Percentiles rank a stretch among this genome's conserved stretches.
Evolutionary conservation across 2,888 invertebrate genomes (phyloP).

Genomic region (Sesia apiformis): DNA sequence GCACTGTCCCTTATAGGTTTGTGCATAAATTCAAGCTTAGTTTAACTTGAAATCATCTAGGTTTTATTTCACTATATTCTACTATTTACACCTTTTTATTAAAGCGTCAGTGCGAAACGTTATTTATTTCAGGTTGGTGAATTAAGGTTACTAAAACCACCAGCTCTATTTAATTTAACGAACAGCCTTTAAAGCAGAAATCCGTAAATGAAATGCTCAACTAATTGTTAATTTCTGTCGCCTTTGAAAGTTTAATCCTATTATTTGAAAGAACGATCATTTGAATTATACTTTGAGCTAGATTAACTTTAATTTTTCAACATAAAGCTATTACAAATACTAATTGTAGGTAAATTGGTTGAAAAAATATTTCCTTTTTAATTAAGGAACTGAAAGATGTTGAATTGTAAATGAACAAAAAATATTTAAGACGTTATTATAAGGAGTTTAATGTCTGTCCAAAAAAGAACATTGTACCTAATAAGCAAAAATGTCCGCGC

Average conservation of each 20-base stretch:
- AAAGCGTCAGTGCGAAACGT: not conserved
- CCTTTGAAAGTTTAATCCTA: not conserved
- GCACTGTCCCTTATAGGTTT: constrained; percentile 48
- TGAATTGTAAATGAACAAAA: no score
- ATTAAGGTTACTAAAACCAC: not conserved
- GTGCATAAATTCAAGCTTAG: constrained; percentile 26
- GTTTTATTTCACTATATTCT: not conserved
- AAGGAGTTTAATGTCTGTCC: no score
- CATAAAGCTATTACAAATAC: no score
- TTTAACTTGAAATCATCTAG: not conserved
- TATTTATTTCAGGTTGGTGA: not conserved
- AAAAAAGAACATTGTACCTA: no score
- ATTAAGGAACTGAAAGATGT: no score
- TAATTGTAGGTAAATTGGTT: no score
- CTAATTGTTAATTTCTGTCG: not conserved
- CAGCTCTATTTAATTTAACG: not conserved
- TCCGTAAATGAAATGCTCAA: not conserved
- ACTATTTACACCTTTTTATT: not conserved
- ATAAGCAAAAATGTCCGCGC: no score
- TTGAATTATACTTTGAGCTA: no score
- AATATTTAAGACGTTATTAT: no score
- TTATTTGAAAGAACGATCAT: not conserved
- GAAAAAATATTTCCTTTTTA: no score
- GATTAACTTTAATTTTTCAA: no score
- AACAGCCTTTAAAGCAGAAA: not conserved